Percentiles rank a stretch among this genome's conserved stretches.
Evolutionary conservation across 2,113 vertebrate species (phyloP).

Genomic region (Saguinus imperator): DNA sequence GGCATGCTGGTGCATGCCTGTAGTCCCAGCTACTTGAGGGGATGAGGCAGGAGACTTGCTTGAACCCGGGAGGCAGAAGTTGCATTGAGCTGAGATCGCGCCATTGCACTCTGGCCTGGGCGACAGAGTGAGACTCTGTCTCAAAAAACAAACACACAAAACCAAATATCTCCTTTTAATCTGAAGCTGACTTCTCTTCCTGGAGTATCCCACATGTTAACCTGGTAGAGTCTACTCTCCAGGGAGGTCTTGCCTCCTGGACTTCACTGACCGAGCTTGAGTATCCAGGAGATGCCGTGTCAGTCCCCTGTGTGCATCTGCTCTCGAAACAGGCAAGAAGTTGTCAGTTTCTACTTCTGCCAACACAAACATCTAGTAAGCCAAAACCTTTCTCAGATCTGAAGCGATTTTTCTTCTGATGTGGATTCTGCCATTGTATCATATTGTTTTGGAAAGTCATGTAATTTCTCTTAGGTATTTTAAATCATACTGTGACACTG

Average conservation of each 20-base stretch:
- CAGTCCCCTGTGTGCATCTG: not conserved
- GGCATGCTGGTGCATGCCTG: too few relatives aligned
- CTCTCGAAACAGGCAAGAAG: not conserved
- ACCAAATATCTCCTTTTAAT: not conserved
- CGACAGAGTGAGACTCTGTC: too few relatives aligned
- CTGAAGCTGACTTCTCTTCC: not conserved
- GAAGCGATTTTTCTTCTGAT: not conserved
- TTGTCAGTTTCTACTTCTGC: conserved; percentile 21
- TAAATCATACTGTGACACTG: not conserved
- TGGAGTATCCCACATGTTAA: not conserved
- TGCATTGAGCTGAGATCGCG: too few relatives aligned
- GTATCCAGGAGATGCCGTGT: not conserved
- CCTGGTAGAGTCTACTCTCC: not conserved
- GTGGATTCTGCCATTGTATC: not conserved
- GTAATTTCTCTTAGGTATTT: not conserved
- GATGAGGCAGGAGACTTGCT: too few relatives aligned
- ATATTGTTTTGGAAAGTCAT: not conserved
- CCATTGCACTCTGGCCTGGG: too few relatives aligned
- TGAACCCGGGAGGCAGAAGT: too few relatives aligned
- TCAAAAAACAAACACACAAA: too few relatives aligned
- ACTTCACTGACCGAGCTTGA: not conserved
- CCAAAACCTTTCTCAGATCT: not conserved
- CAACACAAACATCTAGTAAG: conserved; percentile 20
- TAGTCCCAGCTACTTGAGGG: too few relatives aligned
- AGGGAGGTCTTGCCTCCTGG: not conserved